Percentiles rank a stretch among this genome's conserved stretches.
These are phyloP conservation scores for Lindbergichthys nudifrons DNA, from an alignment of 2,797 vertebrate species.

Conservation along the genomic window DNA sequence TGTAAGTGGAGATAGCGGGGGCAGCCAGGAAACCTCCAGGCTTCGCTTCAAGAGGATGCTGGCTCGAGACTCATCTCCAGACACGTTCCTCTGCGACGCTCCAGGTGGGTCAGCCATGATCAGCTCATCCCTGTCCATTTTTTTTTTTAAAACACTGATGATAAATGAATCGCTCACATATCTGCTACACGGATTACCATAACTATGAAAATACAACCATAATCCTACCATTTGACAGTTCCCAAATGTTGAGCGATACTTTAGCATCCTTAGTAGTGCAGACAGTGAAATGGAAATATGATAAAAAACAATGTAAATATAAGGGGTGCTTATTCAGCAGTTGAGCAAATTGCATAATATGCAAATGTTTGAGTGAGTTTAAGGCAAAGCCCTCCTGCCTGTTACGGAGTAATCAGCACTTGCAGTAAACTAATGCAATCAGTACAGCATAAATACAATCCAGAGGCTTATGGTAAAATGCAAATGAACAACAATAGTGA, in stretches of 20 bases:
- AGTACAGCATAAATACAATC: conserved; percentile 7
- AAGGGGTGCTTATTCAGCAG: neutral
- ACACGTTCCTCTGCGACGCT: conserved; percentile 92
- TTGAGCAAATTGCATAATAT: neutral
- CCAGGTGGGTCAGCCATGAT: conserved; percentile 83
- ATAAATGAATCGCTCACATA: neutral
- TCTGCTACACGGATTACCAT: neutral
- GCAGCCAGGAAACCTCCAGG: conserved; percentile 53
- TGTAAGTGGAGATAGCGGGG: conserved; percentile 47
- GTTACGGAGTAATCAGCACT: neutral
- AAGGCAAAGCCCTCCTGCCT: conserved; percentile 9
- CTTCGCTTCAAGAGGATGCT: conserved; percentile 89
- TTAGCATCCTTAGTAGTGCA: neutral
- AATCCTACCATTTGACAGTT: conserved; percentile 1
- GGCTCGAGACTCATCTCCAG: conserved; percentile 85
- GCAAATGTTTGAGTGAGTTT: neutral
- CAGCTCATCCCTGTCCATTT: neutral
- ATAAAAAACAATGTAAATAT: conserved; percentile 21
- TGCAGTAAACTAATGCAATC: conserved; percentile 2
- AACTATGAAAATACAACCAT: neutral
- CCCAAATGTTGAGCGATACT: neutral
- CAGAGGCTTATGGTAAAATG: conserved; percentile 8
- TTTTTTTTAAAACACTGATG: neutral
- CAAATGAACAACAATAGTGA: conserved; percentile 1
- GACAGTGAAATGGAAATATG: conserved; percentile 27